A percentile compares a stretch with the other conserved stretches of the same genome.
Conservation (phyloP, 1,140 invertebrate species). For the Orussus abietinus region DNA sequence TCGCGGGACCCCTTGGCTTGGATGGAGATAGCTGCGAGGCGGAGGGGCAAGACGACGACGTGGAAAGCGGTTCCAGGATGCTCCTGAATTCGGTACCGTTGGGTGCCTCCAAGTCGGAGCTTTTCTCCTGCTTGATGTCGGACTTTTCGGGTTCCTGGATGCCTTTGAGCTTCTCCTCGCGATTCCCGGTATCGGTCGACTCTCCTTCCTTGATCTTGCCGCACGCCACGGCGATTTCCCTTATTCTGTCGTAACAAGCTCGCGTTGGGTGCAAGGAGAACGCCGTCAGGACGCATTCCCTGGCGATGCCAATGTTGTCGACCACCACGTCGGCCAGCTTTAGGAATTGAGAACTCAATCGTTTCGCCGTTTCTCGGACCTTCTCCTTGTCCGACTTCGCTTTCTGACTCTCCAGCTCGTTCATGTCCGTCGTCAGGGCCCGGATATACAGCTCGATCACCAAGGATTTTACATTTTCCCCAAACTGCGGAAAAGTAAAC, state of each 20-base stretch:
- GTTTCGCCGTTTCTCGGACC: conserved; percentile 53
- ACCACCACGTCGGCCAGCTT: conserved; percentile 57
- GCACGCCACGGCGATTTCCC: conserved; percentile 54
- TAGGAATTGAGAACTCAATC: conserved; percentile 58
- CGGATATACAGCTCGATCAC: conserved; percentile 70
- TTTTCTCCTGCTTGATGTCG: too few species aligned
- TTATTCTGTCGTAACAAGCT: conserved; percentile 52
- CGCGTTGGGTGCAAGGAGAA: conserved; percentile 62
- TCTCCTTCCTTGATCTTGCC: conserved; percentile 49
- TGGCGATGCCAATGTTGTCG: conserved; percentile 55
- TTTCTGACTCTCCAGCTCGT: conserved; percentile 68
- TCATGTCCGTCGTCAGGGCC: conserved; percentile 71
- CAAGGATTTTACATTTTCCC: conserved; percentile 59
- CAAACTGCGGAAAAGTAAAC: conserved; percentile 56
- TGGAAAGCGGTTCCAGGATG: too few species aligned
- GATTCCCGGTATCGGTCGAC: too few species aligned
- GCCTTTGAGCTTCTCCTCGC: too few species aligned
- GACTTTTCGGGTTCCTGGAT: too few species aligned
- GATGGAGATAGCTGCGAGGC: too few species aligned
- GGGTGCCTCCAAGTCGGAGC: too few species aligned
- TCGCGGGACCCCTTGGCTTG: too few species aligned
- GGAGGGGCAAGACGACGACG: too few species aligned
- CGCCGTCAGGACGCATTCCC: conserved; percentile 64
- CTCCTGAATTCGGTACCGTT: too few species aligned
- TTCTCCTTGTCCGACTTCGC: conserved; percentile 54